Base-by-base conservation (phyloP, 2,113 vertebrate species). In the Setophaga kirtlandii region DNA sequence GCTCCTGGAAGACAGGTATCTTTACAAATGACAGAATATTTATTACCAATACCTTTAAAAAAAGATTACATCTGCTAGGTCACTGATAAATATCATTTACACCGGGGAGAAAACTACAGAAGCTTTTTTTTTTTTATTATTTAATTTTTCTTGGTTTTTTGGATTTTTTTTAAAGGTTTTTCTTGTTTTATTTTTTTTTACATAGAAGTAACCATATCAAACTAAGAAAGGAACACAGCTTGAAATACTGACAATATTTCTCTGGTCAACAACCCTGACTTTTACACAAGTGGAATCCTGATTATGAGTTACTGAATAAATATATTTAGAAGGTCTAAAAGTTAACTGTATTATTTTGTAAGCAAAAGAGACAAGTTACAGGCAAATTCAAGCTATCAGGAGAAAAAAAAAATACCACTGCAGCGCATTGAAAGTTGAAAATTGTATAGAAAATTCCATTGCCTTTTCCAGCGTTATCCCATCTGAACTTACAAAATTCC, bases 21-120 rank as follows among this genome's bases (percentile, higher is more conserved):
- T 98, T 98, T 98, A 98, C 97, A 98, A 98, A 98, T 95, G 97
- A 98, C 98, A 98, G 98, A 97, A 97, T 98, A 98, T 98, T 98
- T 98, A 98, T 98, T 98, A 98, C 98, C 98, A 98, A 98, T 97
- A 98, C 97, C 97, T 97, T 98, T 98, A 97, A 97, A 98, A 98
- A 98, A 98, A 98, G 98, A 97, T 98, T 97, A 98, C 98, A 98
- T 98, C 96, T 97, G 95, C 98, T 98, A 97, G 97, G 90, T 96
- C 97, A 98, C 97, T 92, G 97, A 94, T 97, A 97, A 97, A 97
- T 98, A 97, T 96, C 96, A 97, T 98, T 97, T 97, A 98, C 98
- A 98, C 97, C 4, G 90, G 97, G 97, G 91, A 90, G 97, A 97
- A 97, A 94, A 97, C 96, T 98, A 97, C 96, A 97, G 97, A 60